These are phyloP conservation scores for Oenanthe melanoleuca DNA, from an alignment of 2,113 vertebrate genomes.

Conservation along the genomic window DNA sequence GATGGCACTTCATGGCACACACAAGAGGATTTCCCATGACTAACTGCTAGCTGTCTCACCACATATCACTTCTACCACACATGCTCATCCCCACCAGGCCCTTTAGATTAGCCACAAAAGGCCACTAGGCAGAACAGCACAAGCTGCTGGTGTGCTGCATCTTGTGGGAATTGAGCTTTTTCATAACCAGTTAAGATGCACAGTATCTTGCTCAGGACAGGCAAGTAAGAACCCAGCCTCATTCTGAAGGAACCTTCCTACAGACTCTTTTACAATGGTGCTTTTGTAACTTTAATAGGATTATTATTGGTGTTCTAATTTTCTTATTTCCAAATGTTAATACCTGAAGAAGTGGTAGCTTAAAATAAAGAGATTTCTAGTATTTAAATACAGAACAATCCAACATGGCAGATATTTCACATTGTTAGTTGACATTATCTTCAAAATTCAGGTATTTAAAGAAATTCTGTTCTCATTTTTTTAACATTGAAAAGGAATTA, in stretches of 20 bases:
- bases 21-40: not conserved
- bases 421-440: not conserved
- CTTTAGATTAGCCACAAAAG: not conserved
- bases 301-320: not conserved
- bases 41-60: not conserved
- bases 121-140: not conserved
- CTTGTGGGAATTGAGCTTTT: not conserved
- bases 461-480: not conserved
- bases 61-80: accelerated
- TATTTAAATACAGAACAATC: not conserved
- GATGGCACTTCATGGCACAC: not conserved
- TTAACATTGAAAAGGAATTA: not conserved
- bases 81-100: not conserved
- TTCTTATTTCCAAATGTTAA: not conserved
- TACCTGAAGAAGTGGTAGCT: not conserved
- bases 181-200: not conserved
- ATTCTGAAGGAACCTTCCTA: not conserved
- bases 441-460: not conserved
- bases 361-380: not conserved
- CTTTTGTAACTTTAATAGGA: not conserved
- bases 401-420: not conserved
- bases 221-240: not conserved
- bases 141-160: not conserved
- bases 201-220: not conserved
- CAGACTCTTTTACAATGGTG: not conserved